These are phyloP conservation scores for Bedellia somnulentella DNA, from an alignment of 2,888 invertebrate species.

Conservation along the genomic window DNA sequence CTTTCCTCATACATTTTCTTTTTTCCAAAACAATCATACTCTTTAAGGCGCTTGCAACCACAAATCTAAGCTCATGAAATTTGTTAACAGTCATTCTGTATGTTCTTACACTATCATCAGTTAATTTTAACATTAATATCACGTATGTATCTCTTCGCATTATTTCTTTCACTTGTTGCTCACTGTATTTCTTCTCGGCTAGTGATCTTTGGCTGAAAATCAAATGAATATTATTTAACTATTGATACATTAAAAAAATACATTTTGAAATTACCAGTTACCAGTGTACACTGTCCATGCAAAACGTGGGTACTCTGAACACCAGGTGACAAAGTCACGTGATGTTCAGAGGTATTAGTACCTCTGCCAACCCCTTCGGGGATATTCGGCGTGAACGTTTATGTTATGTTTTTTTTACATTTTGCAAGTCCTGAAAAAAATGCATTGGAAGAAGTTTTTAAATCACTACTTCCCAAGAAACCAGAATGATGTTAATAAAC, in stretches of 20 bases:
- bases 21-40: constrained; percentile 36
- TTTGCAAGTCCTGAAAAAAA: too few relatives aligned
- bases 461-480: too few relatives aligned
- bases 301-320: too few relatives aligned
- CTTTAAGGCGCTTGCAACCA: constrained; percentile 34
- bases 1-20: constrained; percentile 38
- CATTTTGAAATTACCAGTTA: too few relatives aligned
- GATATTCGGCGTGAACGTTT: too few relatives aligned
- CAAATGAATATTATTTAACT: background rate
- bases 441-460: too few relatives aligned
- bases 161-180: background rate
- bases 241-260: background rate
- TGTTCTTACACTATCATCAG: constrained; percentile 21
- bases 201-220: background rate
- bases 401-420: too few relatives aligned
- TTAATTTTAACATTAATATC: constrained; percentile 23
- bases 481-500: too few relatives aligned
- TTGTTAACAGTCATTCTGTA: constrained; percentile 28
- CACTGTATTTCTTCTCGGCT: background rate
- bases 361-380: too few relatives aligned
- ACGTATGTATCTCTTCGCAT: constrained; percentile 11
- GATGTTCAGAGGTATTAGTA: too few relatives aligned
- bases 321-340: too few relatives aligned
- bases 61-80: constrained; percentile 36
- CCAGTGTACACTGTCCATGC: too few relatives aligned